These are phyloP conservation scores for Drosophila nigricruria DNA, from an alignment of 2,888 invertebrate genomes.

Conservation along the genomic window DNA sequence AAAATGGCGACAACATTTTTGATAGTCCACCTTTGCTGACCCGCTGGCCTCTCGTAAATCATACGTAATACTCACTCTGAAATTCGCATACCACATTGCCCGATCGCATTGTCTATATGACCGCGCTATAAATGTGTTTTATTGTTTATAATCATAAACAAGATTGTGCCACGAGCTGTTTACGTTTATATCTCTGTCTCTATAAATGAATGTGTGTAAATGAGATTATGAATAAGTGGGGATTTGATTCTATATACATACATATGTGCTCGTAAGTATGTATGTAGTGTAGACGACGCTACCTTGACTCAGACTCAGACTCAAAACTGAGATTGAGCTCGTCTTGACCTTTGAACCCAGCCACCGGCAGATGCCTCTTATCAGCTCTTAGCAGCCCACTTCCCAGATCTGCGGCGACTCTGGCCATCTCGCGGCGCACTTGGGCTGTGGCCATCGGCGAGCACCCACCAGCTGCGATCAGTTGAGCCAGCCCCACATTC, in stretches of 20 bases:
- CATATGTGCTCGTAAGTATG: neutral
- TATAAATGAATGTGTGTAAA: conserved; percentile 9
- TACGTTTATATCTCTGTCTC: conserved; percentile 5
- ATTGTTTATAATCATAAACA: conserved; percentile 59
- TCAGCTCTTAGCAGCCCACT: conserved; percentile 32
- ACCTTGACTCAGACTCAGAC: neutral
- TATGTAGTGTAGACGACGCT: neutral
- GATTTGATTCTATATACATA: neutral
- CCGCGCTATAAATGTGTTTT: conserved; percentile 62
- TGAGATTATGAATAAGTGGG: conserved; percentile 9
- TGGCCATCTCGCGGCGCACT: neutral
- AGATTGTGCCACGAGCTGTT: conserved; percentile 33
- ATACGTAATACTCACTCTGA: conserved; percentile 5
- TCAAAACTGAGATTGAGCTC: conserved; percentile 4
- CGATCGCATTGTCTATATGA: conserved; percentile 57
- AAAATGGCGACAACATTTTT: conserved; percentile 39
- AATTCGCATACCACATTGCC: conserved; percentile 44
- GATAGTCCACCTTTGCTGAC: conserved; percentile 39
- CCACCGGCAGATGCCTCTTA: conserved; percentile 17
- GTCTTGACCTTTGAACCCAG: conserved; percentile 11
- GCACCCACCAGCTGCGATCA: conserved; percentile 9
- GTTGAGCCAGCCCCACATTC: conserved; percentile 28
- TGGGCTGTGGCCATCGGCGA: conserved; percentile 18
- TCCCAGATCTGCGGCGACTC: neutral
- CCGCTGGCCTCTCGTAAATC: conserved; percentile 14